A percentile compares a stretch with the other conserved stretches of the same genome.
phyloP scores from a whole-genome alignment of 2,113 vertebrate genomes.

The Podilymbus podiceps region DNA sequence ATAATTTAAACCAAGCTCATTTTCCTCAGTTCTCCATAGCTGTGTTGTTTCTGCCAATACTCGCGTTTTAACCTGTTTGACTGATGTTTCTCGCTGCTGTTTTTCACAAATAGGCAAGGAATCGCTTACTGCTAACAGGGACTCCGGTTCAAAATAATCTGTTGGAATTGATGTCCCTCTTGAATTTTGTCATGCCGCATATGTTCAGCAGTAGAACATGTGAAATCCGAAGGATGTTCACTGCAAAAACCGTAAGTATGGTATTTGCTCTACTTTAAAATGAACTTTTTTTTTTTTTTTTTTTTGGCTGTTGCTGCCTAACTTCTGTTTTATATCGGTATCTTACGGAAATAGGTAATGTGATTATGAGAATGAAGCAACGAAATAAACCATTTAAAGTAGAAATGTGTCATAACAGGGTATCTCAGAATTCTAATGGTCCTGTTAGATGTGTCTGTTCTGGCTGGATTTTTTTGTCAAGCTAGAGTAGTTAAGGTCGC shows the following conservation, averaged over 20 bases:
- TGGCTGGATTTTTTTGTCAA: neutral
- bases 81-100: neutral
- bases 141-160: constrained; percentile 97
- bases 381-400: neutral
- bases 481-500: neutral
- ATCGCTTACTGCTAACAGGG: constrained; percentile 91
- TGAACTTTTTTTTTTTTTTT: neutral
- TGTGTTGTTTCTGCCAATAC: neutral
- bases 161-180: constrained; percentile 92
- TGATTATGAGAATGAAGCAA: neutral
- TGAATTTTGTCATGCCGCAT: constrained; percentile 99
- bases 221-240: constrained; percentile 95
- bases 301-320: neutral
- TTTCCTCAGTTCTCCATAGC: neutral
- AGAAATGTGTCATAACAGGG: neutral
- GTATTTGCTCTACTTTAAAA: neutral
- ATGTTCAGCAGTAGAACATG: constrained; percentile 94
- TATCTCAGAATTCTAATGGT: neutral
- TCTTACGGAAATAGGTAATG: accelerated
- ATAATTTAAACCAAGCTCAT: neutral
- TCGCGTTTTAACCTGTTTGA: neutral
- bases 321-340: neutral
- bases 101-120: constrained; percentile 79
- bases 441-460: neutral
- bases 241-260: constrained; percentile 84